A percentile compares a stretch with the other conserved stretches of the same genome.
These are phyloP conservation scores for Cryptoblepharus egeriae DNA, from an alignment of 2,797 vertebrate genomes.

Conservation along the genomic window DNA sequence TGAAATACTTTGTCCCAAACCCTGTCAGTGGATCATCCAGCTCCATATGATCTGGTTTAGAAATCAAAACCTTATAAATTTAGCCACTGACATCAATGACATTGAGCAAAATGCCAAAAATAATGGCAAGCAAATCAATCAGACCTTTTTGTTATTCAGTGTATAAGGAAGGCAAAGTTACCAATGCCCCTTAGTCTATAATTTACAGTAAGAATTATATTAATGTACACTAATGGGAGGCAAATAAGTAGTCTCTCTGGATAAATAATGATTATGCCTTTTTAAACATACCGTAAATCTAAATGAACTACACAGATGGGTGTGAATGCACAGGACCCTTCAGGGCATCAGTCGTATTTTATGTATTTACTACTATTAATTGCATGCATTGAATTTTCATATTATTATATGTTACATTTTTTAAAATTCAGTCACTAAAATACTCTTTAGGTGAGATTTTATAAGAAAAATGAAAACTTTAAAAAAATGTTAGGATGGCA, in stretches of 20 bases:
- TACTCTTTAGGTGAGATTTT: constrained; percentile 54
- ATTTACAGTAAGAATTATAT: constrained; percentile 50
- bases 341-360: constrained; percentile 62
- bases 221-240: constrained; percentile 42
- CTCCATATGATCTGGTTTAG: constrained; percentile 1
- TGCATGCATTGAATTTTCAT: constrained; percentile 59
- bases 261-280: constrained; percentile 68
- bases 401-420: constrained; percentile 49
- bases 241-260: constrained; percentile 61
- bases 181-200: constrained; percentile 23
- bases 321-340: constrained; percentile 51
- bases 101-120: constrained; percentile 15
- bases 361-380: constrained; percentile 61
- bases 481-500: constrained; percentile 29
- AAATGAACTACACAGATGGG: constrained; percentile 54
- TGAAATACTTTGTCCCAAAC: constrained; percentile 7
- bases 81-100: background rate
- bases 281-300: constrained; percentile 66
- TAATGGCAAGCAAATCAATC: background rate
- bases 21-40: background rate
- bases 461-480: constrained; percentile 58
- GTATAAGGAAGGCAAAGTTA: constrained; percentile 8
- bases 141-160: constrained; percentile 7
- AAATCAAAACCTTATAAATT: background rate
- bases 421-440: constrained; percentile 63